These are phyloP conservation scores for Thaumatotibia leucotreta DNA, from an alignment of 1,140 invertebrate species.

Conservation along the genomic window DNA sequence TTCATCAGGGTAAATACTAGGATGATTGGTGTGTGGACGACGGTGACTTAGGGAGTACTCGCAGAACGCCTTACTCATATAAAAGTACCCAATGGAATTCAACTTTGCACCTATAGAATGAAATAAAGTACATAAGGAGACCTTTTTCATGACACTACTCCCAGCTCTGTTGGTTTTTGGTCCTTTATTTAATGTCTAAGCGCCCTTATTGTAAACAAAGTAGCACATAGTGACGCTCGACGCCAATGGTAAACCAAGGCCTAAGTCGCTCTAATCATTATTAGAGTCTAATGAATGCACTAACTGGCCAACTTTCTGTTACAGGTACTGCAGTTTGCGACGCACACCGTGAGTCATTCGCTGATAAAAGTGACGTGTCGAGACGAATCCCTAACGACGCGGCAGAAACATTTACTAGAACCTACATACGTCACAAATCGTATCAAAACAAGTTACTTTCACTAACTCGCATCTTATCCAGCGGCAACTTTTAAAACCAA, in stretches of 20 bases:
- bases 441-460: background rate
- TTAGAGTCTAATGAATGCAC: slow-evolving; percentile 17
- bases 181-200: background rate
- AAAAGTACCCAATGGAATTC: too few species aligned
- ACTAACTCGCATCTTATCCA: background rate
- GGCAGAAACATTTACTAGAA: background rate
- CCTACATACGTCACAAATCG: background rate
- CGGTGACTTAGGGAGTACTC: too few species aligned
- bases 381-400: slow-evolving; percentile 32
- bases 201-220: background rate
- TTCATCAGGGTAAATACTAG: too few species aligned
- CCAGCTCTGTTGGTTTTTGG: background rate
- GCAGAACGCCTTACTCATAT: too few species aligned
- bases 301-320: slow-evolving; percentile 51
- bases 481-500: background rate
- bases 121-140: too few species aligned
- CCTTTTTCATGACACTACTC: too few species aligned
- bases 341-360: slow-evolving; percentile 58
- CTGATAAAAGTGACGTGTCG: slow-evolving; percentile 41
- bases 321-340: slow-evolving; percentile 67
- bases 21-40: too few species aligned
- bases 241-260: slow-evolving; percentile 28
- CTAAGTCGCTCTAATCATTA: slow-evolving; percentile 18
- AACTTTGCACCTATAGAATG: too few species aligned
- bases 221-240: slow-evolving; percentile 15